Conservation (phyloP, 2,113 vertebrate species). For the Leucopternis melanops region DNA sequence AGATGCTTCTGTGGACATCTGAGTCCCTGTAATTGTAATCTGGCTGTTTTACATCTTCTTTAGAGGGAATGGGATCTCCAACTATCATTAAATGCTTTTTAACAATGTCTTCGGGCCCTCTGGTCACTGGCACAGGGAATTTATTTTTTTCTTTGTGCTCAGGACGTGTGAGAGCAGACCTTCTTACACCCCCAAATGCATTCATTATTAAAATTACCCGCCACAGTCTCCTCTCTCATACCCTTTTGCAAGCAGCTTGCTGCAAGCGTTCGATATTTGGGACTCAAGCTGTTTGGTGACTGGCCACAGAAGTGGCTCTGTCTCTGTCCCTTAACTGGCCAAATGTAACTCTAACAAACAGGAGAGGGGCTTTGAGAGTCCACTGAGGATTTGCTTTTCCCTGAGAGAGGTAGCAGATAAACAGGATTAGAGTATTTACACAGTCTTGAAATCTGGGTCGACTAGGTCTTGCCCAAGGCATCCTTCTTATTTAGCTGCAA, state of each 20-base stretch:
- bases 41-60: neutral
- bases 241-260: neutral
- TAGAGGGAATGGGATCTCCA: neutral
- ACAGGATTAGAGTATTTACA: conserved; percentile 44
- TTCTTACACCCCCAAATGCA: neutral
- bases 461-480: conserved; percentile 38
- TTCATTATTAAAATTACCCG: neutral
- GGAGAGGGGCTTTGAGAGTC: neutral
- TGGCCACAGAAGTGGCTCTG: neutral
- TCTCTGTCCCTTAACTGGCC: neutral
- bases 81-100: neutral
- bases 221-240: neutral
- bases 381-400: neutral
- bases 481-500: conserved; percentile 12
- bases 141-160: neutral
- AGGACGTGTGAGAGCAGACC: neutral
- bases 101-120: neutral
- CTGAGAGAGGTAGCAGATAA: conserved; percentile 21
- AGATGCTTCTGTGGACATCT: neutral
- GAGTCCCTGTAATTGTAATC: neutral
- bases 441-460: conserved; percentile 29
- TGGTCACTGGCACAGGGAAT: neutral
- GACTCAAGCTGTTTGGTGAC: neutral
- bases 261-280: neutral
- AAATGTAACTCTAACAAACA: neutral